Evolutionary conservation across 2,797 vertebrate genomes (phyloP).

Genomic region (Myiotriccus ornatus): DNA sequence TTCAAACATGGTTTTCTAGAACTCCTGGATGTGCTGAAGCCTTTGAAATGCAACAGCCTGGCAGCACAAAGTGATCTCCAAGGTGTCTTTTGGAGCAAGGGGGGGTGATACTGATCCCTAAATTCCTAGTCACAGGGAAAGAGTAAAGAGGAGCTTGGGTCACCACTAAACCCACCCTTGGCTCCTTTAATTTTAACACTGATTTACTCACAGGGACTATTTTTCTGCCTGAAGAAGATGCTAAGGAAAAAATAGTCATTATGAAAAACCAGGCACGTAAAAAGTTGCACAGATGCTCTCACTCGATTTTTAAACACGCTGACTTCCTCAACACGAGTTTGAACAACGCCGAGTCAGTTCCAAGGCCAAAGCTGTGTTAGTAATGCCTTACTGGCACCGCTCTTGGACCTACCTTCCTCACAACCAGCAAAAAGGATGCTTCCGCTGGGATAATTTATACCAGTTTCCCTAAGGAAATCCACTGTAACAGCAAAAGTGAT

Average conservation of each 20-base stretch:
- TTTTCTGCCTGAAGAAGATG: not conserved
- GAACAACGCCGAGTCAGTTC: not conserved
- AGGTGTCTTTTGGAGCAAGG: not conserved
- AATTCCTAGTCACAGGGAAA: not conserved
- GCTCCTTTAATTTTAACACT: not conserved
- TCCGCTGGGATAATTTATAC: conserved; percentile 33
- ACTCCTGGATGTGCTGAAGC: not conserved
- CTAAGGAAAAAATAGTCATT: not conserved
- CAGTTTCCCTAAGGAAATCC: conserved; percentile 53
- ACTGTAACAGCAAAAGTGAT: conserved; percentile 14
- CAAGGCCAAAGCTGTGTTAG: conserved; percentile 13
- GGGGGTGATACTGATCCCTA: not conserved
- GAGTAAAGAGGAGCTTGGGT: not conserved
- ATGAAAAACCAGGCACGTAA: not conserved
- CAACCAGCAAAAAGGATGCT: conserved; percentile 45
- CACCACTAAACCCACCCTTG: not conserved
- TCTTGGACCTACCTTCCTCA: conserved; percentile 15
- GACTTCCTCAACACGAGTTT: not conserved
- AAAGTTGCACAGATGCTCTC: not conserved
- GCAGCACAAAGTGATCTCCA: accelerated
- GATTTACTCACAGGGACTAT: not conserved
- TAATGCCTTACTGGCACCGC: not conserved
- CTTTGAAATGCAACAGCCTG: not conserved
- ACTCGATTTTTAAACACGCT: not conserved
- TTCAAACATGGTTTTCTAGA: not conserved